Evolutionary conservation across 2,888 invertebrate genomes (phyloP), one percentile per base, ranked within the genome.

Genomic region (Philopedon plagiatum): DNA sequence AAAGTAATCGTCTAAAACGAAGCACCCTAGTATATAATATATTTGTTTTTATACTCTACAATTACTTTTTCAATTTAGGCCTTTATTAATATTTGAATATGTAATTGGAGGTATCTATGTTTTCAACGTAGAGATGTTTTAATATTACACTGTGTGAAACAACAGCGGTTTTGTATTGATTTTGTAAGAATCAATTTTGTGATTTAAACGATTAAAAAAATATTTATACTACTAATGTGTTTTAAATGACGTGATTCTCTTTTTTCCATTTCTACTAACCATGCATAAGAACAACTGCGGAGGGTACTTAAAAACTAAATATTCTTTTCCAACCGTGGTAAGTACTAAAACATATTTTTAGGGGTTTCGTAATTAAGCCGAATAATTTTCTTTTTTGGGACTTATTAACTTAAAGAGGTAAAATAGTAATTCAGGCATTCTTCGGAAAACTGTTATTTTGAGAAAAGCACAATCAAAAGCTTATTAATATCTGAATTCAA

Each of bases 121-220:
- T 46, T 23, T 46, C 9, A 44, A 5, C 13, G 23, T 21, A 37
- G 21, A 37, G 19, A 56, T 56, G n/a, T n/a, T 57, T 57, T 37
- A 23, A 37, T 37, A 9, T 37, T 60, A 26, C 49, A 29, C 21
- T 57, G 37, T 70, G 63, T 21, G 63, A 70, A 70, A 41, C 15
- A 23, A 15, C 63, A 70, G 57, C 26, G 11, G 63, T 51, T 46
- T 41, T 70, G 32, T 70, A 70, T 70, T 58, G 70, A 70, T 70
- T 62, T 54, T 18, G 11, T 41, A 18, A 23, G 13, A 64, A 64
- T 64, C 64, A 54, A 56, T 64, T 26, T 41, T 13, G 9, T n/a
- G n/a, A n/a, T 19, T 39, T n/a, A 18, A 54, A 63, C n/a, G n/a
- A 39, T 37, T 63, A 63, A 51, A 51, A 19, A 51, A 8, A 23